Conservation (phyloP, 2,888 invertebrate genomes). For the Ichneumoninae sp. region DNA sequence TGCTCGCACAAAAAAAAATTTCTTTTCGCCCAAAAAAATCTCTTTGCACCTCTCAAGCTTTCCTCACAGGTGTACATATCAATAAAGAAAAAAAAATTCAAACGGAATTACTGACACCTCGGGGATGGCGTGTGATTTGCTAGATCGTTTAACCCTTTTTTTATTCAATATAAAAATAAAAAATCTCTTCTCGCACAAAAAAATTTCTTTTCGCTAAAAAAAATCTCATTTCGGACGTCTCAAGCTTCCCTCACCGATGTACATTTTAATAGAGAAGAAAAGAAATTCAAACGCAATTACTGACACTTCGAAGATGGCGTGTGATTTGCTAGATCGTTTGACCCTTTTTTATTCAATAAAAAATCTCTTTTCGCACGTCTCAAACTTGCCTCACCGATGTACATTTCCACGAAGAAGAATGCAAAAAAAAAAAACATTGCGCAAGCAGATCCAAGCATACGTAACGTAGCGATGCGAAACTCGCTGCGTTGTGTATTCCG, state of each 20-base stretch:
- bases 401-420: not conserved
- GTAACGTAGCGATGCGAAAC: not conserved
- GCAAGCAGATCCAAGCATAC: not conserved
- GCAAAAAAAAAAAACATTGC: not conserved
- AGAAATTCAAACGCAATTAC: not conserved
- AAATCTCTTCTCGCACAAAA: not conserved
- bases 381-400: not conserved
- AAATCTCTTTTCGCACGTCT: not conserved
- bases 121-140: not conserved
- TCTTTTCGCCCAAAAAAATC: no score
- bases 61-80: no score
- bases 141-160: not conserved
- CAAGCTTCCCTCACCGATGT: no score
- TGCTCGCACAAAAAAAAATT: no score
- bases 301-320: not conserved
- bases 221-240: no score
- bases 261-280: no score
- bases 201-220: not conserved
- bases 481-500: not conserved
- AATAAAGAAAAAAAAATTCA: not conserved
- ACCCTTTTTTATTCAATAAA: not conserved
- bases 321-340: not conserved
- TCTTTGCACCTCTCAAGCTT: no score
- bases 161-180: not conserved
- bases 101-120: not conserved